phyloP scores from a whole-genome alignment of 1,140 invertebrate species.

The Drosophila tani region DNA sequence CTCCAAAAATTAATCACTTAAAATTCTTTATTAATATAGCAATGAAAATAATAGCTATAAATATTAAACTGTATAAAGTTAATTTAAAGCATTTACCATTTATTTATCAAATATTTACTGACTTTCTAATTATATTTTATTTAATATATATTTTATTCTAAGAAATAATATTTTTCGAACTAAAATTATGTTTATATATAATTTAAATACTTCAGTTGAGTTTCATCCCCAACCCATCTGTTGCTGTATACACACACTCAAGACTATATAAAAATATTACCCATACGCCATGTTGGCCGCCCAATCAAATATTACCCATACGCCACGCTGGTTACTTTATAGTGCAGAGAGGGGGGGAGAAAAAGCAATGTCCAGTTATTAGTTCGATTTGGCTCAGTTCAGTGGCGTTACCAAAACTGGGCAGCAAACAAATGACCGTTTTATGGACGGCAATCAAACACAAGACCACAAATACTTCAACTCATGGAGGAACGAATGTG shows the following conservation, averaged over 20 bases:
- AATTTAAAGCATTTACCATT: no score
- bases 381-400: conserved; percentile 17
- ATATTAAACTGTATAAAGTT: no score
- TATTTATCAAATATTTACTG: no score
- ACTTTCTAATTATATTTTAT: no score
- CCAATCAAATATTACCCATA: conserved; percentile 54
- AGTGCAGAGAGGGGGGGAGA: conserved; percentile 3
- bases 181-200: no score
- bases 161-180: no score
- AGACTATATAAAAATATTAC: conserved; percentile 28
- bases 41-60: no score
- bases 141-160: no score
- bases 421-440: conserved; percentile 72
- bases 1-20: neutral
- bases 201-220: no score
- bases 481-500: conserved; percentile 21
- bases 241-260: conserved; percentile 3
- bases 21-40: neutral
- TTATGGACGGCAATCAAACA: conserved; percentile 76
- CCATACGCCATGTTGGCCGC: conserved; percentile 39
- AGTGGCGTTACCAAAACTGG: conserved; percentile 24
- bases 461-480: conserved; percentile 68
- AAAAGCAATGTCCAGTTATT: conserved; percentile 61
- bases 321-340: conserved; percentile 25
- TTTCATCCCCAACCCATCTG: neutral